Evolutionary conservation across 2,113 vertebrate species (phyloP).

Genomic region (Semicossyphus pulcher): DNA sequence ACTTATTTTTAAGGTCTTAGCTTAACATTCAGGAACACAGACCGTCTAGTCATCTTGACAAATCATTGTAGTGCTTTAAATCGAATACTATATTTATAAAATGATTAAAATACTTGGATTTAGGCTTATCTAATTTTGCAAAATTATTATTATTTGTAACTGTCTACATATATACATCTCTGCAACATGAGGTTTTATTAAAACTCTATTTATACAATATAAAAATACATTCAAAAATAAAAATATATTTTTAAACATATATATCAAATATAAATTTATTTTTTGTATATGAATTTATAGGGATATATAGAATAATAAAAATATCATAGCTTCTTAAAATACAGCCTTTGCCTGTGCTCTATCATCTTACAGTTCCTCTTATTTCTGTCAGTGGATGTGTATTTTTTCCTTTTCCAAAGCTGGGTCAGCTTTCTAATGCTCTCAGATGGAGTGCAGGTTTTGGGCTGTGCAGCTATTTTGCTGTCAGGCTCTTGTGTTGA

Average conservation of each 20-base stretch:
- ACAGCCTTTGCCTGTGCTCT: conserved; percentile 57
- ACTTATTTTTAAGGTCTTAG: conserved; percentile 3
- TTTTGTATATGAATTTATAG: neutral
- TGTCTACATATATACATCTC: neutral
- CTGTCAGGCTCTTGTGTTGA: conserved; percentile 90
- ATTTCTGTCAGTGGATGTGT: conserved; percentile 76
- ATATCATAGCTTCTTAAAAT: conserved; percentile 45
- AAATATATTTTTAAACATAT: neutral
- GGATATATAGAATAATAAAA: neutral
- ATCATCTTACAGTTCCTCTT: conserved; percentile 75
- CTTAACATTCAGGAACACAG: conserved; percentile 32
- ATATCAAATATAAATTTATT: neutral
- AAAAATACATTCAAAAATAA: neutral
- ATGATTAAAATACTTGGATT: fast-evolving
- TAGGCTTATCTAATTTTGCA: neutral
- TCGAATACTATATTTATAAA: neutral
- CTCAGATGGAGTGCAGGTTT: conserved; percentile 81
- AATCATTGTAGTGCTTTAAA: conserved; percentile 14
- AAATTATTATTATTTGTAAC: neutral
- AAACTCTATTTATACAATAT: neutral
- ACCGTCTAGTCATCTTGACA: conserved; percentile 4
- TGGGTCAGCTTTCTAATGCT: conserved; percentile 82
- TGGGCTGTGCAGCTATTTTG: conserved; percentile 84
- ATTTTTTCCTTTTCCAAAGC: conserved; percentile 78
- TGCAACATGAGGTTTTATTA: neutral